Base-by-base conservation (phyloP, 2,888 invertebrate genomes). In the Xanthorhoe designata region DNA sequence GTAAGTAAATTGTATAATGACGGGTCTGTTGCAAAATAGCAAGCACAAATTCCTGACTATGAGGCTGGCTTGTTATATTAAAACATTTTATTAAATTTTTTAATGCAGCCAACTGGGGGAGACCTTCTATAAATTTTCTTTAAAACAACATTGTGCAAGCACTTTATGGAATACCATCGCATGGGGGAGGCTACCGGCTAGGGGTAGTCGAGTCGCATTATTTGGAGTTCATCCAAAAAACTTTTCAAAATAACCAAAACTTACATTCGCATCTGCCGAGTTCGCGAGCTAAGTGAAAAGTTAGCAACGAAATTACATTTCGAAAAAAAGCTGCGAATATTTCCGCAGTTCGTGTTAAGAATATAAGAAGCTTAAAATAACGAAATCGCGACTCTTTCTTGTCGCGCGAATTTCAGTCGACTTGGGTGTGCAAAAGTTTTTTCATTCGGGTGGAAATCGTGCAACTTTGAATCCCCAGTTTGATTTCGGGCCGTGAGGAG, bases 281-380 rank as follows among this genome's bases (percentile, higher is more conserved):
- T 86, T 85, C 68, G 72, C 79, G 71, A 80, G 78, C 84, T 88
- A 89, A 89, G 89, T 90, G 87, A 89, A 90, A 90, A 90, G 90
- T 90, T 91, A 82, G 82, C 78, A 77, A 78, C 72, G 75, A 87
- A 89, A 89, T 89, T 87, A 87, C 85, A 83, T 86, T 87, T 78
- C 80, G 75, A 76, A 80, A 80, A 79, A 42, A 78, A 78, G 82
- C 79, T 78, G 75, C 73, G 64, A 72, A 76, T 76, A 78, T 81
- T 78, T 78, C 72, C 75, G 70, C 70, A 75, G 77, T 78, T 74
- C 83, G 82, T 83, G 85, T 85, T 87, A 88, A 86, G 86, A 87
- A 88, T 88, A 85, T 88, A 88, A 87, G 87, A 82, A 81, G 88
- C 87, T 89, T 89, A 89, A 83, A 87, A 87, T 86, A 88, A 87